Base-by-base conservation (phyloP, 2,888 invertebrate genomes). In the Mystacides longicornis region DNA sequence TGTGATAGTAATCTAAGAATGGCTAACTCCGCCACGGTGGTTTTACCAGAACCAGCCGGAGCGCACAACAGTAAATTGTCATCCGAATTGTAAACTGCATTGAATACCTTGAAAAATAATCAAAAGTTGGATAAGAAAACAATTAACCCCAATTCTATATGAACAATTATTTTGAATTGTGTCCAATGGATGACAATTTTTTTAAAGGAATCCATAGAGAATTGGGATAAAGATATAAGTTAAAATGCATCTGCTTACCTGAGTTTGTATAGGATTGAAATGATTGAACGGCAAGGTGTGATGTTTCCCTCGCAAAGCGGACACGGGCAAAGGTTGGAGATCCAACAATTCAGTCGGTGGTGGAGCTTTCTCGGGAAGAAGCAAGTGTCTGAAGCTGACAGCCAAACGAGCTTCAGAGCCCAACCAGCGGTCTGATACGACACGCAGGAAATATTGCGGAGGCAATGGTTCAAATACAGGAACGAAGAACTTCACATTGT, bases 181-280 rank as follows among this genome's bases (percentile, higher is more conserved):
- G n/a, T n/a, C n/a, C n/a, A n/a, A n/a, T n/a, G n/a, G n/a, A n/a
- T n/a, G n/a, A n/a, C n/a, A n/a, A n/a, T n/a, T n/a, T n/a, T n/a
- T n/a, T n/a, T n/a, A n/a, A n/a, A n/a, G n/a, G n/a, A n/a, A n/a
- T n/a, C n/a, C n/a, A n/a, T n/a, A n/a, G n/a, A n/a, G n/a, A n/a
- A n/a, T n/a, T n/a, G n/a, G n/a, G n/a, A n/a, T n/a, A n/a, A n/a
- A n/a, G n/a, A n/a, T n/a, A n/a, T n/a, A n/a, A n/a, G n/a, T n/a
- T n/a, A n/a, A n/a, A n/a, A n/a, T n/a, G n/a, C n/a, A n/a, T 45
- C 11, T 20, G 19, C 16, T 54, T 31, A 75, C 77, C 79, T 96
- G 95, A 0, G 99, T 99, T 72, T 99, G 99, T 57, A 99, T 97
- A 0, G 99, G 96, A 73, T 99, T 99, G 71, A 99, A 98, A 70